Base-by-base conservation (phyloP, 2,888 invertebrate species). In the Cordilura impudica region DNA sequence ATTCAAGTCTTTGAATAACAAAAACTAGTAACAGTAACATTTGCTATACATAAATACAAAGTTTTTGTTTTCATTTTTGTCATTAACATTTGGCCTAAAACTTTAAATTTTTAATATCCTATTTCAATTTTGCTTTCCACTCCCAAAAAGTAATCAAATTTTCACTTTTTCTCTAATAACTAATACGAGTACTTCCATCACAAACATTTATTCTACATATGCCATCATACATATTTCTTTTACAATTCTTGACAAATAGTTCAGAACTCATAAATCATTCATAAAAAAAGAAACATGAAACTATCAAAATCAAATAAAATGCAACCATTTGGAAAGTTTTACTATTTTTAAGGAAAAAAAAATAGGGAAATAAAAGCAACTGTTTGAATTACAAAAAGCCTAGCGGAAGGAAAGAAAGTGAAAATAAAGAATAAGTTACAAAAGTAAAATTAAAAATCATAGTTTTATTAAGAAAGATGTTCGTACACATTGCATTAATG, bases 221-320 rank as follows among this genome's bases (percentile, higher is more conserved):
- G 75, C 61, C 61, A 72, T 63, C 67, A 72, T 78, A 58, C n/a
- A n/a, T 67, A 72, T 67, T 61, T 63, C 56, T 58, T 67, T 43
- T 49, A 26, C 61, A 63, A 69, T 67, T 56, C 39, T 43, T 73
- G 78, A 73, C 78, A 73, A 78, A 78, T 78, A 43, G 58, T 69
- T 70, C 56, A 69, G 26, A 73, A 56, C 51, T 78, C 72, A 78
- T 78, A 78, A 78, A 78, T 78, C 78, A 78, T 72, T 61, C 51
- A 67, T 56, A 63, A 31, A n/a, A 49, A 54, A 45, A 47, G 63
- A 61, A 60, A 7, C 45, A 23, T 39, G 19, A 35, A 63, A 58
- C 43, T 58, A 39, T 35, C 12, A 18, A 69, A 78, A 73, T 78
- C 67, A 78, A 72, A 78, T 73, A 73, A 73, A 78, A 78, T 69